Evolutionary conservation across 2,113 vertebrate species (phyloP), one percentile per base, ranked within the genome.

Genomic region (Gobiocypris rarus): DNA sequence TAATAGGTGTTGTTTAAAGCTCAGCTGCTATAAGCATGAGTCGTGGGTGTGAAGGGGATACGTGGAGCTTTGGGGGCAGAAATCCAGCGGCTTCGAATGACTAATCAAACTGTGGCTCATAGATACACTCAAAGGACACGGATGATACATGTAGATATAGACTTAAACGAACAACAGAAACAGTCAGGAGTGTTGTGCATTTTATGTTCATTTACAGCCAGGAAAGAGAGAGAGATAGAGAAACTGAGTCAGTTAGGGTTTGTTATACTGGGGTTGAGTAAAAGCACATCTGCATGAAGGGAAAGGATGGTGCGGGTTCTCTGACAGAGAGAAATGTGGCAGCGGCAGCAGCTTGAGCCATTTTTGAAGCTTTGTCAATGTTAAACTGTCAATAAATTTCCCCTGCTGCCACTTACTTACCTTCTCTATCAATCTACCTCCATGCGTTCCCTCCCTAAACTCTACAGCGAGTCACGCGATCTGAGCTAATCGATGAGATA

Each of bases 351-450:
- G 94, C 92, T 90, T 92, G 94, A 93, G 92, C 92, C 93, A 90
- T 93, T 92, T 94, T 93, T 94, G 94, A 93, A 93, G 95, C 94
- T 94, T 95, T 94, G 94, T 96, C 95, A 95, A 91, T 89, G 88
- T 92, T 95, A 95, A 95, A 95, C 95, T 94, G 92, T 93, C 94
- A 89, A 96, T 96, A 95, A 95, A 96, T 96, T 95, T 95, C 93
- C 86, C 89, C 89, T 90, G 93, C 92, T 58, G 22, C 71, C 85
- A 93, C 2, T 80, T 89, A 91, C 7, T 69, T 77, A 87, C 91
- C 88, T 91, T 85, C 52, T 84, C 86, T 93, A 95, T 95, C 94
- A 94, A 96, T 96, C 95, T 93, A 45, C 50, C 90, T 52, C 65
- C 48, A 19, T 19, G 17, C 58, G 13, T 45, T 22, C 28, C 3